Base-by-base conservation (phyloP, 1,140 invertebrate genomes). In the Macrostomum lignano region DNA sequence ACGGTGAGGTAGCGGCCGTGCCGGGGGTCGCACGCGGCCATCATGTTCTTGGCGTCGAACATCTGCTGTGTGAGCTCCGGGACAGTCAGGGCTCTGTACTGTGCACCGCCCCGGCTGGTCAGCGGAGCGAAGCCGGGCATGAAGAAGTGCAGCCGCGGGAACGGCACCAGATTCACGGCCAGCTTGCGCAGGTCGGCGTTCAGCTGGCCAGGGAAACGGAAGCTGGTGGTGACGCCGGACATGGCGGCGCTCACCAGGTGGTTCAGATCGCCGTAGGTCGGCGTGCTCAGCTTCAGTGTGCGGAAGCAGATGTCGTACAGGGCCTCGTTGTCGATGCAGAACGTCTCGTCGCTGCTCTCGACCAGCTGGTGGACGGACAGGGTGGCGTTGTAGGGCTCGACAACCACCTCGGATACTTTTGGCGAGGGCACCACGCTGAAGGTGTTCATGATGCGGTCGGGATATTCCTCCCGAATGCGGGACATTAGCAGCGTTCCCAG, bases 221-320 rank as follows among this genome's bases (percentile, higher is more conserved):
- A 60, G 40, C 76, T 84, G 5, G 71, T 71, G 0, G 73, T 76
- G 1, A 76, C 69, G 14, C 72, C 73, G 2, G 72, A 74, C 65
- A 67, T 67, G n/a, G 64, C 65, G 25, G 44, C 52, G 39, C 46
- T 64, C n/a, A 65, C 63, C 0, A 67, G 46, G 48, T 67, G 65
- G 44, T 67, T 67, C 21, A 66, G 43, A 40, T 66, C 65, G 28
- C 63, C 62, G 39, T 41, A 82, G 17, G 61, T 59, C 13, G 63
- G 64, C n/a, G 52, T 64, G 14, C 65, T 74, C 21, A 49, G 43
- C 44, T 48, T 33, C 9, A 37, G 23, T 0, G 69, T 71, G 65
- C 52, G 47, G 6, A 25, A 15, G 25, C 43, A 47, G 31, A 46
- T 47, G 51, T 78, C 74, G 46, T 79, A 79, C 10, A 54, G 35